These are phyloP conservation scores for Clistopyga incitator DNA, from an alignment of 2,888 invertebrate species.

Conservation along the genomic window DNA sequence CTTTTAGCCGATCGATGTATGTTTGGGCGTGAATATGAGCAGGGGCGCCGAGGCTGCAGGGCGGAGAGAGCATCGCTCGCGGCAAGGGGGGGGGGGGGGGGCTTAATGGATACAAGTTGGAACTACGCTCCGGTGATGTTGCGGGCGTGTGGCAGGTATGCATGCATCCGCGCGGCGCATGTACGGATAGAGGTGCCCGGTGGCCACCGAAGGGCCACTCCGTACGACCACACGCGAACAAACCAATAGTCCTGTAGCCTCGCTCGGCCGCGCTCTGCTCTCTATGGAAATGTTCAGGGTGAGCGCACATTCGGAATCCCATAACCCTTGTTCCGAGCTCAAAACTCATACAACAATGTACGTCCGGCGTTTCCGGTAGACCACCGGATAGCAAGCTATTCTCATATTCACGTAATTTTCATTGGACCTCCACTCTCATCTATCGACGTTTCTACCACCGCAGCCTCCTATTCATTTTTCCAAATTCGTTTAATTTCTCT, in stretches of 20 bases:
- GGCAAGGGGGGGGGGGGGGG: no score
- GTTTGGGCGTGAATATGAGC: background rate
- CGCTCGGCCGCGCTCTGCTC: constrained; percentile 35
- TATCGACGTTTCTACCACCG: background rate
- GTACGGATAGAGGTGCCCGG: constrained; percentile 33
- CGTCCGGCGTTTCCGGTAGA: constrained; percentile 69
- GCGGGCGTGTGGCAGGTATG: constrained; percentile 75
- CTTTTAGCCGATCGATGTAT: background rate
- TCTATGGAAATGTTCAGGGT: constrained; percentile 81
- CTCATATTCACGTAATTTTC: constrained; percentile 10
- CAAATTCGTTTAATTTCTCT: no score
- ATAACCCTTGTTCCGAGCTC: constrained; percentile 73
- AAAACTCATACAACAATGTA: constrained; percentile 69
- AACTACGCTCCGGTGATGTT: constrained; percentile 83
- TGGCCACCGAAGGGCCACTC: background rate
- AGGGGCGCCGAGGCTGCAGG: background rate
- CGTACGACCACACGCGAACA: constrained; percentile 49
- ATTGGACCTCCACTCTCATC: background rate
- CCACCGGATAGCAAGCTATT: constrained; percentile 45
- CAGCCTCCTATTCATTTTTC: background rate
- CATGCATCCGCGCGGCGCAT: constrained; percentile 64
- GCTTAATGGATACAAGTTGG: constrained; percentile 76
- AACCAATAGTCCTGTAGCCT: constrained; percentile 10
- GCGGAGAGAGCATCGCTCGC: background rate
- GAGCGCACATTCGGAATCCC: constrained; percentile 81